Evolutionary conservation across 64 coral and sea anemone genomes (phyloP).

Genomic region (Porites australiensis): DNA sequence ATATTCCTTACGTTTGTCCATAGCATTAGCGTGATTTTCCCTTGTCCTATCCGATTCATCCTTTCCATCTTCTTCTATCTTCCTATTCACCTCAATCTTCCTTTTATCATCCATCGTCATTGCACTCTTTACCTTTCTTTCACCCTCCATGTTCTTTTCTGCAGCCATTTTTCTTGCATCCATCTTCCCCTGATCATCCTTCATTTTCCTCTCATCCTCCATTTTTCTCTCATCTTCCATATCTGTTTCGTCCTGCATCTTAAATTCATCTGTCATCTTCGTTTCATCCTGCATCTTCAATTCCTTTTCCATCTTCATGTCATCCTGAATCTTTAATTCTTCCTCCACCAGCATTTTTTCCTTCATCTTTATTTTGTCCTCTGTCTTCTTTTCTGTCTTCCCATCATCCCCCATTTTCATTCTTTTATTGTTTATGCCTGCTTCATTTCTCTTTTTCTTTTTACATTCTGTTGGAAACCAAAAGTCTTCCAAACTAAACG

Average conservation of each 20-base stretch:
- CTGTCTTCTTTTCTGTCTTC: neutral
- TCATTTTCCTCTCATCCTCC: neutral
- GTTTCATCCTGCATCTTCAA: neutral
- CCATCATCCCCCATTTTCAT: neutral
- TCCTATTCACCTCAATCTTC: too few species aligned
- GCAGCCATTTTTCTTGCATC: neutral
- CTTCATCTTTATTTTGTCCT: neutral
- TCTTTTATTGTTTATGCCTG: neutral
- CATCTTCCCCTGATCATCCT: neutral
- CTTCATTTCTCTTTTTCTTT: neutral
- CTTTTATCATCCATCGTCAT: too few species aligned
- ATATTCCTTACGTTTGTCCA: neutral
- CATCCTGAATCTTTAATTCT: neutral
- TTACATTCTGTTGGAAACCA: neutral
- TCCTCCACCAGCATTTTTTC: neutral
- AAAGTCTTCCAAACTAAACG: constrained; percentile 1
- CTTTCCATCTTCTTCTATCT: too few species aligned
- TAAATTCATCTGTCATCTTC: neutral
- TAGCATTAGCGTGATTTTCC: neutral
- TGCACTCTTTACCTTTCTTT: too few species aligned
- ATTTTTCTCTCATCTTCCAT: constrained; percentile 2
- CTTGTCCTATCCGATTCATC: too few species aligned
- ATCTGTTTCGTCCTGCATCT: neutral
- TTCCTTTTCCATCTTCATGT: neutral
- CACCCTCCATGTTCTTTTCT: too few species aligned